Percentiles rank a stretch among this genome's conserved stretches.
Conservation (phyloP, 2,888 invertebrate species). For the Lasioglossum lativentre region DNA sequence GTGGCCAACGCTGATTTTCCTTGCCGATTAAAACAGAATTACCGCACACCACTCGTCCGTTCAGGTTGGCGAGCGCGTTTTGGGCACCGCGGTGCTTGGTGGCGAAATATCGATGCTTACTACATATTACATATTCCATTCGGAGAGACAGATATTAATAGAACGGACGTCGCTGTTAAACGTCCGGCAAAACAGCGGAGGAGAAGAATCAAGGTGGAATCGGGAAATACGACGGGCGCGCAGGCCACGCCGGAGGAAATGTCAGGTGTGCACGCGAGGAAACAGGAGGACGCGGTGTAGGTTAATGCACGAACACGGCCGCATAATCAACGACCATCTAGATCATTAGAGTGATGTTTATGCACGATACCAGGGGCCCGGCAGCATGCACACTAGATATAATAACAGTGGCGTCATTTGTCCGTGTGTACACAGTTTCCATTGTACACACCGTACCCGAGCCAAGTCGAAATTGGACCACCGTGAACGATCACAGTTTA, state of each 20-base stretch:
- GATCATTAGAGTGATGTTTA: slow-evolving; percentile 60
- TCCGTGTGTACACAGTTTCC: slow-evolving; percentile 29
- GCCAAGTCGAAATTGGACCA: slow-evolving; percentile 33
- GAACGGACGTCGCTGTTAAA: background rate
- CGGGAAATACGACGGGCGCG: background rate
- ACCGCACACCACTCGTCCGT: background rate
- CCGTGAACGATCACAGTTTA: slow-evolving; percentile 27
- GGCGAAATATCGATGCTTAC: too few species aligned
- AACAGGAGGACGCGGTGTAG: slow-evolving; percentile 33
- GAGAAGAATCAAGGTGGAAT: background rate
- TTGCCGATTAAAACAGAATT: background rate
- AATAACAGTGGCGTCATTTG: slow-evolving; percentile 54
- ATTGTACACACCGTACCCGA: background rate
- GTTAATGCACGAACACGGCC: slow-evolving; percentile 53
- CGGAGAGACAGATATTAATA: background rate
- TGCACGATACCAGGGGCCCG: slow-evolving; percentile 44
- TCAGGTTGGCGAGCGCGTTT: background rate
- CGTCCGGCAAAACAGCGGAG: background rate
- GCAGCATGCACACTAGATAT: slow-evolving; percentile 53
- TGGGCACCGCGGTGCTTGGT: too few species aligned
- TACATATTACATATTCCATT: too few species aligned
- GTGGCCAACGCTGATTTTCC: background rate
- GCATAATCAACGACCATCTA: slow-evolving; percentile 57
- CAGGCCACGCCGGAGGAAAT: background rate
- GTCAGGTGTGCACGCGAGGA: slow-evolving; percentile 28